Percentiles rank a stretch among this genome's conserved stretches.
phyloP scores from a whole-genome alignment of 2,113 vertebrate genomes.

The Theropithecus gelada region DNA sequence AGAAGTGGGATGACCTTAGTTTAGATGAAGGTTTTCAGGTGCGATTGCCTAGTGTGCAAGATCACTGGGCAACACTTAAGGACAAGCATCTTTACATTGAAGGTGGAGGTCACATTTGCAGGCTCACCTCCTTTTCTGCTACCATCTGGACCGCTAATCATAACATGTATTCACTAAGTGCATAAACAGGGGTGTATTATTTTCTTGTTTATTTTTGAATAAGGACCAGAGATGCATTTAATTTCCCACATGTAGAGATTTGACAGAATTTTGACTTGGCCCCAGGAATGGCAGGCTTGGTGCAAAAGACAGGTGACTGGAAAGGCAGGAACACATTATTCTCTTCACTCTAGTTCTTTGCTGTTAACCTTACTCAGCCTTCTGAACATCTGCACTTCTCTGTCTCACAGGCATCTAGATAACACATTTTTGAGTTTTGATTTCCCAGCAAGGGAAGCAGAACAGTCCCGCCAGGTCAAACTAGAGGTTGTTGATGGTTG shows the following conservation, averaged over 20 bases:
- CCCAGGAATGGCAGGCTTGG: background rate
- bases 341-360: background rate
- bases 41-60: background rate
- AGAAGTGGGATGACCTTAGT: background rate
- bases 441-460: background rate
- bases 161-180: background rate
- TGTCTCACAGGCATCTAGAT: background rate
- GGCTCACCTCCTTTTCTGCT: background rate
- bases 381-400: background rate
- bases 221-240: background rate
- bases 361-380: background rate
- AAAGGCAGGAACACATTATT: background rate
- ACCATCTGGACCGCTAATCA: background rate
- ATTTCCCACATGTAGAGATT: background rate
- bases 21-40: background rate
- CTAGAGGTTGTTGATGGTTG: background rate
- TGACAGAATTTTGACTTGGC: background rate
- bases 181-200: background rate
- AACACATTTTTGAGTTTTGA: background rate
- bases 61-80: background rate
- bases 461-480: background rate
- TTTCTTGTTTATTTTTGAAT: background rate
- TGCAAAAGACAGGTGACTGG: background rate
- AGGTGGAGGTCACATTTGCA: background rate
- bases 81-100: background rate